phyloP scores from a whole-genome alignment of 2,113 vertebrate genomes.

The Boulengeromyrus knoepffleri region DNA sequence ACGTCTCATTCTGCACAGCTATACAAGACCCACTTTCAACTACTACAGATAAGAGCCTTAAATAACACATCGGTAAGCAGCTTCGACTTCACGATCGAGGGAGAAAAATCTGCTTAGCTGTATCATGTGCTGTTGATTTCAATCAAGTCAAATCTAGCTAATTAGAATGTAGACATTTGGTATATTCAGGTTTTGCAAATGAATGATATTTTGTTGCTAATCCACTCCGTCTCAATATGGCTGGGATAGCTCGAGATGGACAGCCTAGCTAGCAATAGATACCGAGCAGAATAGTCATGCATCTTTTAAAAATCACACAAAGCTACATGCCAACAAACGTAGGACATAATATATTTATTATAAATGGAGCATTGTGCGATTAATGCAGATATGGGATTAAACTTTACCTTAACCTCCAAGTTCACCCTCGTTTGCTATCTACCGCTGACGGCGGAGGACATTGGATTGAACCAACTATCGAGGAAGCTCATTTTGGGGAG shows the following conservation, averaged over 20 bases:
- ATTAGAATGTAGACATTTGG: background rate
- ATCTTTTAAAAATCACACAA: background rate
- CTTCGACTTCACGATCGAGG: background rate
- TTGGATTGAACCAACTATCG: slow-evolving; percentile 11
- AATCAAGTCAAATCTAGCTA: background rate
- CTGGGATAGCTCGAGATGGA: background rate
- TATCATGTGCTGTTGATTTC: background rate
- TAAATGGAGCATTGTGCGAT: background rate
- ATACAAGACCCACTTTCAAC: background rate
- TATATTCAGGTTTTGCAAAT: background rate
- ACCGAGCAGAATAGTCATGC: background rate
- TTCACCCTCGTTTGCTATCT: background rate
- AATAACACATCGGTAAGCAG: background rate
- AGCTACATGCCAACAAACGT: background rate
- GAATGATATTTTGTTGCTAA: background rate
- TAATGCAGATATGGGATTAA: background rate
- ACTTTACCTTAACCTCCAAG: background rate
- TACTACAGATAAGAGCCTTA: background rate
- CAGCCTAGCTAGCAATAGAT: background rate
- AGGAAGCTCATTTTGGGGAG: background rate
- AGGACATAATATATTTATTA: background rate
- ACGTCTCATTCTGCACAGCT: background rate
- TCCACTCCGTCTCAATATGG: background rate
- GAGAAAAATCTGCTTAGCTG: background rate
- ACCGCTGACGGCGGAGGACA: slow-evolving; percentile 13